Evolutionary conservation across 2,797 vertebrate genomes (phyloP).

Genomic region (Paramormyrops hopkinsi): DNA sequence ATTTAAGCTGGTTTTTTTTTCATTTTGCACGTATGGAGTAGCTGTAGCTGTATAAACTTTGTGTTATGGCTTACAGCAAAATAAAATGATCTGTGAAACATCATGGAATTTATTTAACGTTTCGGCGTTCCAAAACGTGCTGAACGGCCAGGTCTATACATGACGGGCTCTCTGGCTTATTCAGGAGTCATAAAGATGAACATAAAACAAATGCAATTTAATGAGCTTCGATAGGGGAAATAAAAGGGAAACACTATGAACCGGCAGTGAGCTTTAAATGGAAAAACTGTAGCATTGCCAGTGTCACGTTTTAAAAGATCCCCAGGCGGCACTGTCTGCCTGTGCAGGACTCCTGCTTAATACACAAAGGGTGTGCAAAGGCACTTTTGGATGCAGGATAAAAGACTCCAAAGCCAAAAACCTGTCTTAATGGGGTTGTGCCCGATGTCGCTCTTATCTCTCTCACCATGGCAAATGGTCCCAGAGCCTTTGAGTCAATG

Average conservation of each 20-base stretch:
- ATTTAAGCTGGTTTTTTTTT: not conserved
- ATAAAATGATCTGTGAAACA: not conserved
- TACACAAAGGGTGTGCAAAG: not conserved
- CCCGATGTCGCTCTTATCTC: not conserved
- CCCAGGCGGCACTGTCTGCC: not conserved
- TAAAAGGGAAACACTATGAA: not conserved
- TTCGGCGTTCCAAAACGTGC: not conserved
- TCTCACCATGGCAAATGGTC: not conserved
- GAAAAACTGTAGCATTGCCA: not conserved
- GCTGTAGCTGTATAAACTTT: not conserved
- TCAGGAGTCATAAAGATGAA: not conserved
- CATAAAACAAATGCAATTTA: not conserved
- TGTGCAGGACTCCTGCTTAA: not conserved
- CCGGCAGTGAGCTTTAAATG: not conserved
- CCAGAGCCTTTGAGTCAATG: not conserved
- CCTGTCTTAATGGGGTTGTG: not conserved
- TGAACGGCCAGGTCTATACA: not conserved
- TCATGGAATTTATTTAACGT: not conserved
- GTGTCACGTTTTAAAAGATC: not conserved
- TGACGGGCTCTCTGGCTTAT: not conserved
- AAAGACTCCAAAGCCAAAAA: not conserved
- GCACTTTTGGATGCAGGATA: not conserved
- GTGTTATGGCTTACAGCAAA: not conserved
- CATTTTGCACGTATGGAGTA: not conserved
- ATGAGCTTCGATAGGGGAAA: not conserved